Base-by-base conservation (phyloP, 2,113 vertebrate species). In the Scortum barcoo region DNA sequence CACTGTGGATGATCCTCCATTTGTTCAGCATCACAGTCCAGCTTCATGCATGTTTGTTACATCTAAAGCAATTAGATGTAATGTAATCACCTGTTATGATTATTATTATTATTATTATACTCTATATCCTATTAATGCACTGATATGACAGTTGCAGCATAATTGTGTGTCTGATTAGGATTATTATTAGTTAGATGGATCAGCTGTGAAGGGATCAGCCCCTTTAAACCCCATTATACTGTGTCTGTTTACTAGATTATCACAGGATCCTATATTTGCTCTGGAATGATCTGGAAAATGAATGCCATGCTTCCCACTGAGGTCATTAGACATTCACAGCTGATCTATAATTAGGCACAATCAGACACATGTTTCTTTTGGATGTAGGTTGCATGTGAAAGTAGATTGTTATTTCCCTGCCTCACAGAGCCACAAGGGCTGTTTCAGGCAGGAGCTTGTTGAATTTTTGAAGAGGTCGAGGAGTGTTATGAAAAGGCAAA, bases 391-490 rank as follows among this genome's bases (percentile, higher is more conserved):
- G 5, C 3, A 56, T 20, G 5, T 30, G 7, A n/a, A 50, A 57
- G 46, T 0, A 46, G 14, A 12, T n/a, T 30, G n/a, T 24, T 7
- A 19, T 36, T 12, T 26, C 7, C 2, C 17, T 3, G 46, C 20
- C 24, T 40, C 5, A 36, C 13, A 50, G 10, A 42, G 36, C 33
- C 46, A 19, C 28, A 1, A 10, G 1, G 36, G 53, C 1, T 19
- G 16, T 13, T 17, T 56, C 20, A 56, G 72, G 19, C 53, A 44
- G 60, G 10, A 2, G 40, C 58, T 36, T 58, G 58, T 66, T 77
- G 6, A 26, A 72, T 60, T 16, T 65, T 66, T 72, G 9, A 72
- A 46, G 42, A 76, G 76, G 19, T 70, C n/a, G 54, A 67, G 24
- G 69, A 16, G 11, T 66, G n/a, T 5, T 28, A 2, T 17, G 10